These are phyloP conservation scores for Meliscaeva auricollis DNA, from an alignment of 2,888 invertebrate genomes.

Conservation along the genomic window DNA sequence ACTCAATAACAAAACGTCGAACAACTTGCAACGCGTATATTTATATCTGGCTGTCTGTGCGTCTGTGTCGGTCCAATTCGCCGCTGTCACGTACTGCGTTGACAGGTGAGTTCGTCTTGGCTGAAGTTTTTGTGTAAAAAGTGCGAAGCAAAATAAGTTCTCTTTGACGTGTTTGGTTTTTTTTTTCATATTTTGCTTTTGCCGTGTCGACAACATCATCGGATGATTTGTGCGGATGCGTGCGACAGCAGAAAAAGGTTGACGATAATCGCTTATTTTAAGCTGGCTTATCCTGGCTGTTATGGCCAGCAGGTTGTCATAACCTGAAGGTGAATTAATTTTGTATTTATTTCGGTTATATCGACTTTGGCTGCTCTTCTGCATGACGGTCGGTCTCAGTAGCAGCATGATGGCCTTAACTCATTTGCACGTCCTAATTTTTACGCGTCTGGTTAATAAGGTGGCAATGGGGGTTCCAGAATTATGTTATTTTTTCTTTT, in stretches of 20 bases:
- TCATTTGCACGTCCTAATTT: constrained; percentile 48
- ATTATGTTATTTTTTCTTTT: constrained; percentile 1
- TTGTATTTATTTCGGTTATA: neutral
- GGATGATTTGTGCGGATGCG: constrained; percentile 68
- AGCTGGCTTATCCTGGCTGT: constrained; percentile 44
- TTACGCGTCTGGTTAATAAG: constrained; percentile 33
- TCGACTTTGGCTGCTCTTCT: neutral
- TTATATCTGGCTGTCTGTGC: neutral
- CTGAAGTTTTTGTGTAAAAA: constrained; percentile 18
- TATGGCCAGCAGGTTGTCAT: constrained; percentile 55
- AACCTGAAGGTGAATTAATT: constrained; percentile 26
- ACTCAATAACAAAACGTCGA: constrained; percentile 60
- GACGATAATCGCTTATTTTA: constrained; percentile 58
- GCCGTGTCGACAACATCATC: constrained; percentile 9
- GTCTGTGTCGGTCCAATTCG: constrained; percentile 41
- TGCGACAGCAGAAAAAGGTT: constrained; percentile 48
- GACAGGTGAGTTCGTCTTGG: constrained; percentile 61
- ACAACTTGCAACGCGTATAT: constrained; percentile 40
- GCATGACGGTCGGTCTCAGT: neutral
- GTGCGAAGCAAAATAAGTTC: constrained; percentile 23
- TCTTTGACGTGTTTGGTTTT: constrained; percentile 14
- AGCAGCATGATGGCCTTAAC: constrained; percentile 15
- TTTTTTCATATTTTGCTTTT: constrained; percentile 14
- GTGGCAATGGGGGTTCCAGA: constrained; percentile 40
- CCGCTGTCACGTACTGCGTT: constrained; percentile 54